These are phyloP conservation scores for Pogonomyrmex barbatus DNA, from an alignment of 1,140 invertebrate species.

Conservation along the genomic window DNA sequence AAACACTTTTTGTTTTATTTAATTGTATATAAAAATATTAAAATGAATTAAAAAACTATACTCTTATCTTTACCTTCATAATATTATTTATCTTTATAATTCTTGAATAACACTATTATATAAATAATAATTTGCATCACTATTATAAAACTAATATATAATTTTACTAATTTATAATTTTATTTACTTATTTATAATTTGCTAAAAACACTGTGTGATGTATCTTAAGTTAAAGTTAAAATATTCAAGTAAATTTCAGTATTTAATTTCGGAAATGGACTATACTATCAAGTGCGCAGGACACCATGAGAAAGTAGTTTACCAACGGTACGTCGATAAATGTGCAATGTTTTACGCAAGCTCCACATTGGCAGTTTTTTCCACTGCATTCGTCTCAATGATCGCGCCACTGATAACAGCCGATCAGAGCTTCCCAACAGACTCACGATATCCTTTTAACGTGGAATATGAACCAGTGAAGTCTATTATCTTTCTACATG, in stretches of 20 bases:
- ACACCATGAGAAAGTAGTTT: conserved; percentile 46
- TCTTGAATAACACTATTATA: background rate
- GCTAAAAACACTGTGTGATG: no score
- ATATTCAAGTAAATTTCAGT: conserved; percentile 46
- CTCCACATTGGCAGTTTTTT: conserved; percentile 56
- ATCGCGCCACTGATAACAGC: conserved; percentile 49
- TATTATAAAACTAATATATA: no score
- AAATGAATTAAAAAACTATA: background rate
- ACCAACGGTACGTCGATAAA: conserved; percentile 67
- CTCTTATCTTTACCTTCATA: background rate
- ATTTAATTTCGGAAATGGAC: conserved; percentile 69
- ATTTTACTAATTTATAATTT: no score
- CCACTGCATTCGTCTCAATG: conserved; percentile 32
- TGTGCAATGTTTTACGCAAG: conserved; percentile 60
- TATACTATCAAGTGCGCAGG: conserved; percentile 53
- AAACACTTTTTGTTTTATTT: background rate
- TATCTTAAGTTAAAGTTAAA: background rate
- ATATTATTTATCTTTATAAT: background rate
- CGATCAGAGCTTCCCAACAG: conserved; percentile 66
- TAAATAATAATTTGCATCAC: background rate
- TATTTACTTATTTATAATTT: no score
- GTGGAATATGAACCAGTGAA: conserved; percentile 66
- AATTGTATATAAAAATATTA: background rate
- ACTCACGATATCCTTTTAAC: conserved; percentile 77
- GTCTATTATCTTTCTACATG: conserved; percentile 72